Evolutionary conservation across 2,797 vertebrate species (phyloP), one percentile per base, ranked within the genome.

Genomic region (Neosalanx taihuensis): DNA sequence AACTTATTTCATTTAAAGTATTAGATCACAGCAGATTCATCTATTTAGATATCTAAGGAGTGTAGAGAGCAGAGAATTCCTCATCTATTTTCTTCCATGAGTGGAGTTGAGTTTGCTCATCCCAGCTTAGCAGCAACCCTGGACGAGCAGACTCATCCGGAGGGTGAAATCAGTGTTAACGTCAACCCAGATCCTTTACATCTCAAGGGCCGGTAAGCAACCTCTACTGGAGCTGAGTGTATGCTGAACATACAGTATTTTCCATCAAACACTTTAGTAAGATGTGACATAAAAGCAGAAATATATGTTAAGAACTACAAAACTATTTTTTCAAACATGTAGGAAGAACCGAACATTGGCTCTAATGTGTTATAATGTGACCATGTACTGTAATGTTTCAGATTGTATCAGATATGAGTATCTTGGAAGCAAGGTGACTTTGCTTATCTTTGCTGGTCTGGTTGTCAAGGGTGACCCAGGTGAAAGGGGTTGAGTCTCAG

Each of bases 121-220:
- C n/a, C 51, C 51, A 53, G 51, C 5, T n/a, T 5, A 5, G 51
- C 51, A 56, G 51, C 4, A 56, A 17, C 51, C n/a, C 3, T 3
- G 15, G 15, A 26, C 23, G 23, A 56, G 51, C 18, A 56, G 17
- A 12, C 41, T 12, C 9, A 46, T 46, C 41, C 41, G 51, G 51
- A 17, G 51, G 88, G 85, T 79, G 76, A 65, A 74, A 83, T 90
- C 89, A 90, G 80, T 85, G 88, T 90, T 86, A 90, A 76, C 83
- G 81, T 87, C 84, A 81, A 74, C 76, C 51, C 79, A 74, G 81
- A 82, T 88, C 76, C 77, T 20, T 82, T 72, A 77, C 74, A 67
- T 84, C 63, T 75, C 74, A 81, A 80, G 77, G 68, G 81, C 84
- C 82, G 64, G 83, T 85, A 85, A 89, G 86, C 81, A 85, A 80